Conservation (phyloP, 2,113 vertebrate species). For the Nesospiza acunhae region DNA sequence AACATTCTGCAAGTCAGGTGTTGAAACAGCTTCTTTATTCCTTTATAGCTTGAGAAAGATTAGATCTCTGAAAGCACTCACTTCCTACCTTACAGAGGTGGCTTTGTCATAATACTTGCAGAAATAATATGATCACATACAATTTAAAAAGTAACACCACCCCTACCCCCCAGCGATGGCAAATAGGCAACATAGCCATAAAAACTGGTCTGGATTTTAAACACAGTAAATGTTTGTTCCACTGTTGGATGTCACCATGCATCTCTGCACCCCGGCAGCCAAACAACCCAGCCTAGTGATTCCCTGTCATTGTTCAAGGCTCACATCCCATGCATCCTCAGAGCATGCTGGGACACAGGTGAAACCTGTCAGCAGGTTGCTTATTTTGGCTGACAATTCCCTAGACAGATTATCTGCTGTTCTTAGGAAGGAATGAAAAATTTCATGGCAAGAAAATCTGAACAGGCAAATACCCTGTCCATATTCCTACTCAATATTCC, state of each 20-base stretch:
- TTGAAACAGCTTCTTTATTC: constrained; percentile 48
- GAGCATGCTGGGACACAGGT: neutral
- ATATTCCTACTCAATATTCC: constrained; percentile 10
- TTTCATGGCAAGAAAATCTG: neutral
- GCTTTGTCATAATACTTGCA: neutral
- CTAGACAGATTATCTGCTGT: neutral
- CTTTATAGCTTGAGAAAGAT: constrained; percentile 2
- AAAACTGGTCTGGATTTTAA: neutral
- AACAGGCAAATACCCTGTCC: neutral
- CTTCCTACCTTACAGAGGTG: neutral
- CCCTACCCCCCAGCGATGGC: neutral
- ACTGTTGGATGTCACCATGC: neutral
- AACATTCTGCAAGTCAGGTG: constrained; percentile 35
- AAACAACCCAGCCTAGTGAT: neutral
- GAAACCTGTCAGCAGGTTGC: neutral
- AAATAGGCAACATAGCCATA: neutral
- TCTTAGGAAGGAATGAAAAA: neutral
- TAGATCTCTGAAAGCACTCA: constrained; percentile 22
- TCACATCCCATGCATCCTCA: neutral
- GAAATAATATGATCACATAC: neutral
- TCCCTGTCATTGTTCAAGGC: neutral
- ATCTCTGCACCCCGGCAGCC: neutral
- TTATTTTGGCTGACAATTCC: constrained; percentile 30
- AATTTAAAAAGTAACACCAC: neutral
- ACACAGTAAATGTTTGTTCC: neutral